Evolutionary conservation across 2,888 invertebrate genomes (phyloP), one percentile per base, ranked within the genome.

Genomic region (Dascillus cervinus): DNA sequence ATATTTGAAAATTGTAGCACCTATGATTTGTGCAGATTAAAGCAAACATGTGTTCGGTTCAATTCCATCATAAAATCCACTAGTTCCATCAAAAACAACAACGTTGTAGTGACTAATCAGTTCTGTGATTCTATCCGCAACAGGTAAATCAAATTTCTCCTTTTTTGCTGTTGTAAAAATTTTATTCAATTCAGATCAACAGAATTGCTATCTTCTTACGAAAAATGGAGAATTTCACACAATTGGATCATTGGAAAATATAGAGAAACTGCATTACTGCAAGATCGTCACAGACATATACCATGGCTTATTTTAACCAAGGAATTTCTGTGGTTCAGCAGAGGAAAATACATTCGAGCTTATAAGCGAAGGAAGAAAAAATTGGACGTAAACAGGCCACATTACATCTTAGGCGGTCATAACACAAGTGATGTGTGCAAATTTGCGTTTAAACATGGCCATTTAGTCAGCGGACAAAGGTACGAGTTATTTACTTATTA

Each of bases 181-280:
- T 13, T 12, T 28, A 13, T 19, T 20, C 10, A 10, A 32, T 32
- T 4, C 25, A 43, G 43, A 34, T 43, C 31, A 9, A n/a, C 11
- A 3, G 13, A 32, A 26, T 30, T 41, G 17, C 26, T 43, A 9
- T 23, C 31, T 5, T 11, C 34, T 20, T 11, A 19, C 17, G 55
- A 58, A 54, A 55, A 64, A 51, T 55, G 62, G 60, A 53, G 63
- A 17, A 60, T 69, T 24, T 64, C 64, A 1, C 51, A 62, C n/a
- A 75, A 77, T 47, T 77, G 77, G 77, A 49, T 63, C n/a, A 59
- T 56, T 25, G 77, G 75, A 2, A 58, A 58, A 26, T 77, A 71
- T 45, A 51, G 57, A 8, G 71, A 71, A 39, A 60, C 56, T 14
- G 52, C 62, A 8, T 57, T 69, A 22, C 64, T 69, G 31, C 64